Percentiles rank a stretch among this genome's conserved stretches.
Evolutionary conservation across 2,113 vertebrate genomes (phyloP).

Genomic region (Myotis brandtii): DNA sequence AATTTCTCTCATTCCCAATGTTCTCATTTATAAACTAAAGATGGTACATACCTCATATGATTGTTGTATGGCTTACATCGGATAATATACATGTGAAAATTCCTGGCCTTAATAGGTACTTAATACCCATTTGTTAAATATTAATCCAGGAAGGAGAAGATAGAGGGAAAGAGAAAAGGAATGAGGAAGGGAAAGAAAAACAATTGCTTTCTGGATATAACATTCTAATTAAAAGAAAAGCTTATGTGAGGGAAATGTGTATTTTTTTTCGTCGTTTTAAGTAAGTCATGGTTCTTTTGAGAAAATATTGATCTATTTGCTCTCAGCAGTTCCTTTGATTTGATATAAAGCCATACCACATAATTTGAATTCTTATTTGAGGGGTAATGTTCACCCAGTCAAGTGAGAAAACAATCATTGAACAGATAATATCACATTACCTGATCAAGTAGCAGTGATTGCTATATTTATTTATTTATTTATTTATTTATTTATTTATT

Average conservation of each 20-base stretch:
- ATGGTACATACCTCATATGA: background rate
- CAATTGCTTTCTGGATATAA: background rate
- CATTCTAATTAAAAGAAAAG: background rate
- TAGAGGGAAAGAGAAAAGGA: background rate
- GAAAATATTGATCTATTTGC: background rate
- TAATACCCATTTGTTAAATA: background rate
- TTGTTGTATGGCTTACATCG: background rate
- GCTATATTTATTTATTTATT: background rate
- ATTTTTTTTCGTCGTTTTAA: conserved; percentile 1
- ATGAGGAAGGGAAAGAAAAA: background rate
- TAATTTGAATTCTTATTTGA: background rate
- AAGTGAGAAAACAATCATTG: background rate
- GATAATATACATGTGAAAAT: background rate
- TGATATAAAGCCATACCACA: background rate
- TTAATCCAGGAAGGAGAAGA: background rate
- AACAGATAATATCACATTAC: background rate
- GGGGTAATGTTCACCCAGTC: background rate
- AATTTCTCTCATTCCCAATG: background rate
- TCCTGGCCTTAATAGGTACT: background rate
- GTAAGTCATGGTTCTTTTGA: background rate
- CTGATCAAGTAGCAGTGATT: background rate
- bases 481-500: no score
- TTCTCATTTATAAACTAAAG: background rate
- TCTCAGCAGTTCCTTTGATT: background rate
- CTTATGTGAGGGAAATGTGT: background rate